Evolutionary conservation across 2,888 invertebrate species (phyloP).

Genomic region (Pseudococcus jackbeardsleyi): DNA sequence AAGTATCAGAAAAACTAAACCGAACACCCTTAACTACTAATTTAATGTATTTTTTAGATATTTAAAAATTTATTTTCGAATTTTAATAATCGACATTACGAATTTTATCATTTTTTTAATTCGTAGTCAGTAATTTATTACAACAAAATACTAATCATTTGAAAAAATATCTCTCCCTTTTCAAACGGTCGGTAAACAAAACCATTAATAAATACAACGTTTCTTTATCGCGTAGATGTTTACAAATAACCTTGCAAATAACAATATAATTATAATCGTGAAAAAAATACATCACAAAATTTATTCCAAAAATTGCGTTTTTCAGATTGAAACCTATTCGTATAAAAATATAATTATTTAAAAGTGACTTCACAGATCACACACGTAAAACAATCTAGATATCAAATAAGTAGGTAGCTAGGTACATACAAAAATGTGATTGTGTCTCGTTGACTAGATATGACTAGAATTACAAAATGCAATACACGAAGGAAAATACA

Average conservation of each 20-base stretch:
- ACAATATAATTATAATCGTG: neutral
- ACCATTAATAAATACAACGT: neutral
- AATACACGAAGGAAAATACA: neutral
- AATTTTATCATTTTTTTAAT: constrained; percentile 52
- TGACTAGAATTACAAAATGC: constrained; percentile 33
- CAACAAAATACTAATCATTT: constrained; percentile 21
- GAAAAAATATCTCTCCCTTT: neutral
- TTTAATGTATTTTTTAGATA: neutral
- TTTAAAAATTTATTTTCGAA: neutral
- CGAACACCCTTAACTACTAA: constrained; percentile 7
- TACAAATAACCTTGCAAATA: no score
- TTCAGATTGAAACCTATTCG: neutral
- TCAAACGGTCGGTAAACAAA: constrained; percentile 9
- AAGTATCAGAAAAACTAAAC: neutral
- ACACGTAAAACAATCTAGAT: neutral
- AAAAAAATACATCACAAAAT: neutral
- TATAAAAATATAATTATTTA: neutral
- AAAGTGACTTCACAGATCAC: neutral
- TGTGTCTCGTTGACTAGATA: constrained; percentile 16
- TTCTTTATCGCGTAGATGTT: neutral
- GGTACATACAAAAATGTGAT: neutral
- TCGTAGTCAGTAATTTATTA: constrained; percentile 38
- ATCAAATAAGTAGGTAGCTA: neutral
- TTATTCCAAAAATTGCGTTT: neutral
- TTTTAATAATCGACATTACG: constrained; percentile 27